These are phyloP conservation scores for Leptoteleia sp. DNA, from an alignment of 1,140 invertebrate species.

Conservation along the genomic window DNA sequence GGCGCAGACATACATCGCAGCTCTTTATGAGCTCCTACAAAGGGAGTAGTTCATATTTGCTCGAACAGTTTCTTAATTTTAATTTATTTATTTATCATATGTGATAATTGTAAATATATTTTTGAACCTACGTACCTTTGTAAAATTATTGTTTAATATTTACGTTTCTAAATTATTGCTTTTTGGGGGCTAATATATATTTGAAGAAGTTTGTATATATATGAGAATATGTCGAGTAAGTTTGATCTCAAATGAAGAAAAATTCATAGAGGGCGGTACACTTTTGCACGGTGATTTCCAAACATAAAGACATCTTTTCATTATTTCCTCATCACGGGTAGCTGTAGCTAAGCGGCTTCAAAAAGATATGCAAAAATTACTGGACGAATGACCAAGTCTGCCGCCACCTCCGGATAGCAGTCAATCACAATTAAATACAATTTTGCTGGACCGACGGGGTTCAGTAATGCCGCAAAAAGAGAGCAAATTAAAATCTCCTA, in stretches of 20 bases:
- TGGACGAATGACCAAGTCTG: conserved; percentile 71
- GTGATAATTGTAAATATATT: conserved; percentile 55
- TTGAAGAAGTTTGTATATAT: conserved; percentile 41
- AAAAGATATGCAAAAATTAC: conserved; percentile 74
- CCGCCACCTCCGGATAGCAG: conserved; percentile 76
- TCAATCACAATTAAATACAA: conserved; percentile 82
- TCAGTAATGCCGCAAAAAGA: conserved; percentile 78
- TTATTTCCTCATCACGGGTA: conserved; percentile 45
- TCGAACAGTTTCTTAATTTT: conserved; percentile 60
- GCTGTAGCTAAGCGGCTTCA: conserved; percentile 28
- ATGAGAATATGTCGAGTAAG: conserved; percentile 19
- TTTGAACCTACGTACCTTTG: neutral
- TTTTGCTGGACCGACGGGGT: conserved; percentile 74
- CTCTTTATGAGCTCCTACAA: conserved; percentile 83
- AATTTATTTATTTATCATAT: conserved; percentile 20
- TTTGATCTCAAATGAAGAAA: conserved; percentile 56
- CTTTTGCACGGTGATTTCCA: conserved; percentile 6
- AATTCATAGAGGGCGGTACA: neutral
- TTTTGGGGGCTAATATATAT: no score
- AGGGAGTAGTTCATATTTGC: no score
- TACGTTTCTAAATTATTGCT: conserved; percentile 43
- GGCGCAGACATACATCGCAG: conserved; percentile 93
- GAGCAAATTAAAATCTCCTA: conserved; percentile 81
- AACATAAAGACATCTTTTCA: conserved; percentile 51
- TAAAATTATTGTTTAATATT: no score